Percentiles rank a stretch among this genome's conserved stretches.
phyloP scores from a whole-genome alignment of 1,140 invertebrate species.

The Ruditapes philippinarum region DNA sequence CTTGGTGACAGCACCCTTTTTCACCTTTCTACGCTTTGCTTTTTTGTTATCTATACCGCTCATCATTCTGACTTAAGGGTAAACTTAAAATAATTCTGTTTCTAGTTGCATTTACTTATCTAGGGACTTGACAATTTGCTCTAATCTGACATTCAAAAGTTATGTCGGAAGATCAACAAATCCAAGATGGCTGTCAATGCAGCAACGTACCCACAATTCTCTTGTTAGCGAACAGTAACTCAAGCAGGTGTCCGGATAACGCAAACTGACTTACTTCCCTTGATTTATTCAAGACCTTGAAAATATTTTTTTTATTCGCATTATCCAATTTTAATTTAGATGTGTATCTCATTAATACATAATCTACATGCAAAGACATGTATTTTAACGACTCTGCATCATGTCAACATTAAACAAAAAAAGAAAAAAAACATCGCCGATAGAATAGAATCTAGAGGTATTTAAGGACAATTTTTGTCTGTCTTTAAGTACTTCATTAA shows the following conservation, averaged over 20 bases:
- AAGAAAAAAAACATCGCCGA: no score
- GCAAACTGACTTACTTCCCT: no score
- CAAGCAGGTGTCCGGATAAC: not conserved
- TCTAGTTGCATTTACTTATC: not conserved
- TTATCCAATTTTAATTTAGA: no score
- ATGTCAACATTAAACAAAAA: no score
- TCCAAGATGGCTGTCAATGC: constrained; percentile 49
- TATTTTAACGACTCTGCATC: no score
- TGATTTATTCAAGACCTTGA: no score
- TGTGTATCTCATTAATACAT: no score
- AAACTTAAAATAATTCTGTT: not conserved
- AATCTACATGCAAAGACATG: no score
- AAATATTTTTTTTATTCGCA: no score
- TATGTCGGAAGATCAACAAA: constrained; percentile 37
- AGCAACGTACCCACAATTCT: constrained; percentile 50
- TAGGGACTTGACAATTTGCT: not conserved
- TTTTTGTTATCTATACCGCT: constrained; percentile 73
- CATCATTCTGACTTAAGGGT: constrained; percentile 56
- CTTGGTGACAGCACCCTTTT: constrained; percentile 69
- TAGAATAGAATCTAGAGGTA: no score
- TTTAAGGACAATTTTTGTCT: no score
- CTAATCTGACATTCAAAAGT: not conserved
- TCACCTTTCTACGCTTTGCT: constrained; percentile 71
- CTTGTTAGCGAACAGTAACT: not conserved
- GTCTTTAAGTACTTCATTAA: no score